These are phyloP conservation scores for Steatocranus sp. DNA, from an alignment of 2,797 vertebrate genomes.

Conservation along the genomic window DNA sequence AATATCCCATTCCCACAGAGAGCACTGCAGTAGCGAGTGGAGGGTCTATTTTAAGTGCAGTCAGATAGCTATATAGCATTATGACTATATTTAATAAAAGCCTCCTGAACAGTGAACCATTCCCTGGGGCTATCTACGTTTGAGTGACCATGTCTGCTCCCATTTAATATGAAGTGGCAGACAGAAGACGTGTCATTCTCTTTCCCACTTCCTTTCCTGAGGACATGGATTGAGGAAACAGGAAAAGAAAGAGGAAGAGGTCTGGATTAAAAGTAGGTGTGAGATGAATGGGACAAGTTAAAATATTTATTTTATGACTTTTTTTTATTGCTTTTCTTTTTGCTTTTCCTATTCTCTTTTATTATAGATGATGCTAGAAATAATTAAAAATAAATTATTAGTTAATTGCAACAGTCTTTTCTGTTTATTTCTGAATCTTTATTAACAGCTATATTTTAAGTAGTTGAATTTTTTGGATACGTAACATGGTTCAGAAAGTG, in stretches of 20 bases:
- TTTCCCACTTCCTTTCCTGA: conserved; percentile 14
- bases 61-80: conserved; percentile 60
- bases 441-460: neutral
- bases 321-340: neutral
- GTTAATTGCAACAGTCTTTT: neutral
- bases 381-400: neutral
- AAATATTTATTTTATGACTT: neutral
- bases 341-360: neutral
- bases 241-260: neutral
- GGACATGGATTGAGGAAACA: conserved; percentile 10
- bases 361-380: neutral
- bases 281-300: conserved; percentile 5
- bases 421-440: neutral
- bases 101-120: conserved; percentile 57
- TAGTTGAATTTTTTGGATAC: neutral
- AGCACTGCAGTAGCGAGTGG: conserved; percentile 41
- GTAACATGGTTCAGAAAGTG: neutral
- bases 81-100: conserved; percentile 70
- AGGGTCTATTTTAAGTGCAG: conserved; percentile 67
- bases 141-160: conserved; percentile 63
- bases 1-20: conserved; percentile 58
- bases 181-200: conserved; percentile 55
- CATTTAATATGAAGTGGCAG: conserved; percentile 65
- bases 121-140: conserved; percentile 59
- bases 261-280: neutral